Base-by-base conservation (phyloP, 2,888 invertebrate genomes). In the Nomada ferruginata region DNA sequence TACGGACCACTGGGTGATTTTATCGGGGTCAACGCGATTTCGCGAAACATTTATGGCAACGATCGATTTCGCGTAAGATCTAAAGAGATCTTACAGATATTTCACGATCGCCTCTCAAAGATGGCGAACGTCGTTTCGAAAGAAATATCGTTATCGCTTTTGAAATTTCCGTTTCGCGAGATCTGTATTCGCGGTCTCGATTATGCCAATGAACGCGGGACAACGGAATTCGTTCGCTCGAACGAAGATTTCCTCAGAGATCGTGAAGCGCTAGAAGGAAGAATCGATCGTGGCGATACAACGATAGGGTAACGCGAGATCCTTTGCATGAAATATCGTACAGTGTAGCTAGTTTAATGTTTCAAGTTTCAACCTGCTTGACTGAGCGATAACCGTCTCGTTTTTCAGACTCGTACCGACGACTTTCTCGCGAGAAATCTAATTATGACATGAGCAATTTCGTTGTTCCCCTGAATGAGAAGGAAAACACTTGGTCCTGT, bases 271-370 rank as follows among this genome's bases (percentile, higher is more conserved):
- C 18, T 2, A 7, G 23, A 53, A n/a, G 4, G 26, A 50, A 50
- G 23, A 23, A 75, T 75, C 69, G 61, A 68, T 64, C 42, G 59
- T 26, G 55, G 42, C 2, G 50, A 59, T 52, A 10, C 23, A 74
- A 36, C 23, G 29, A 64, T 29, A 2, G 50, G 5, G 71, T 80
- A 82, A 82, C 69, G 64, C 4, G 76, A 83, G 86, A 76, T n/a
- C 74, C 13, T 42, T 3, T 23, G 65, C 29, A 52, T 59, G 72
- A 70, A 80, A 85, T 73, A 69, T 79, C 64, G n/a, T 50, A 0
- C 15, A 20, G 5, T 36, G 36, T 7, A 36, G 36, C 36, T 36
- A 42, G 57, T 23, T 7, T 52, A 15, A 23, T 36, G 75, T 72
- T 44, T 78, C 65, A 59, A 15, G 73, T 82, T 84, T 84, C 83